These are phyloP conservation scores for Cyclophora albipunctata DNA, from an alignment of 2,888 invertebrate genomes.

Conservation along the genomic window DNA sequence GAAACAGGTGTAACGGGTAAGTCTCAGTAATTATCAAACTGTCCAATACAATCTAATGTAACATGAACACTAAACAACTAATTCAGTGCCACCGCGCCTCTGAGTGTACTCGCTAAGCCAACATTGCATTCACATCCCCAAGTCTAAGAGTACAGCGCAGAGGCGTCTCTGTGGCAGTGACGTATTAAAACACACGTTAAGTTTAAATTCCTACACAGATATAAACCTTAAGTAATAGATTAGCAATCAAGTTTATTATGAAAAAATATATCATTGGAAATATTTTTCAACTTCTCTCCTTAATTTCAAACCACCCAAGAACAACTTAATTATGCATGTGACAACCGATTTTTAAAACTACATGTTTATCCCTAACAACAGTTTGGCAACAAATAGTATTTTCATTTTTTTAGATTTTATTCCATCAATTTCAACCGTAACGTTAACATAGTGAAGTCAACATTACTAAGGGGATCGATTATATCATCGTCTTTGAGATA, in stretches of 20 bases:
- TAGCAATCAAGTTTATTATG: conserved; percentile 73
- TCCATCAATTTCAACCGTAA: conserved; percentile 57
- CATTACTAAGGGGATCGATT: conserved; percentile 52
- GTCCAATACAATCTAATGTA: conserved; percentile 67
- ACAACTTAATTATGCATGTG: conserved; percentile 73
- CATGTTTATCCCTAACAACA: conserved; percentile 71
- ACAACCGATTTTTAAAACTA: conserved; percentile 73
- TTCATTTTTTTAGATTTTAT: conserved; percentile 37
- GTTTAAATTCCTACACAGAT: conserved; percentile 71
- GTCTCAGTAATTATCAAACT: conserved; percentile 47
- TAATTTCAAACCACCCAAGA: conserved; percentile 70
- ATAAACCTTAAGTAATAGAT: conserved; percentile 69
- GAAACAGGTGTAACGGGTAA: conserved; percentile 50
- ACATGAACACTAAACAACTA: conserved; percentile 74
- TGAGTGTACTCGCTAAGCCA: conserved; percentile 19
- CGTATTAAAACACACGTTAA: conserved; percentile 67
- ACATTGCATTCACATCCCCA: conserved; percentile 11
- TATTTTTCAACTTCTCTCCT: conserved; percentile 71
- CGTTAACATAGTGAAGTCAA: conserved; percentile 54
- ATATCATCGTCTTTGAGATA: conserved; percentile 56
- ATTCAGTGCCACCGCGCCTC: conserved; percentile 53
- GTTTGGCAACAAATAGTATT: conserved; percentile 75
- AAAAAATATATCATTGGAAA: conserved; percentile 76
- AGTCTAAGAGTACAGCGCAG: conserved; percentile 20
- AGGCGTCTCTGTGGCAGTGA: conserved; percentile 50